Evolutionary conservation across 2,113 vertebrate species (phyloP), one percentile per base, ranked within the genome.

Genomic region (Scophthalmus maximus): DNA sequence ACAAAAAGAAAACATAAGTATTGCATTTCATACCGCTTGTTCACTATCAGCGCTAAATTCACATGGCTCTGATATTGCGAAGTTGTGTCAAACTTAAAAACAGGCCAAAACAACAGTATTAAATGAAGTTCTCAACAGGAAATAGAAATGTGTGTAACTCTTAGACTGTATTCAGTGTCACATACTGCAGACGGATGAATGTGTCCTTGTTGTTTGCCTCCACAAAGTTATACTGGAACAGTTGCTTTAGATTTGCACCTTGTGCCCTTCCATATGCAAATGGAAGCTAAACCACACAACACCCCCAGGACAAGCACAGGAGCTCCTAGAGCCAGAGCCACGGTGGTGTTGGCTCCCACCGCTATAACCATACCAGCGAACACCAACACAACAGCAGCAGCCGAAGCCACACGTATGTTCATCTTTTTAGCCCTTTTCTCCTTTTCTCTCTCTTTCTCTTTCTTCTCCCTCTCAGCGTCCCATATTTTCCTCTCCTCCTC

Each of bases 261-360:
- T 18, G 78, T 47, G 17, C 66, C 82, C 68, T 90, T 92, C 91
- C 91, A 92, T 30, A 91, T 66, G 15, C 27, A 65, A 27, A 92
- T 46, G 15, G 91, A 87, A 62, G 79, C 63, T 40, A 91, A 6
- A 10, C 89, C 88, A 25, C 85, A 88, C 6, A 89, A 26, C 1
- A 89, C 30, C 11, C 87, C 91, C 49, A 88, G 40, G 42, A 90
- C 1, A 1, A 92, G 88, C 12, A 66, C 63, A 9, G 91, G 91
- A 11, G 81, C 87, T n/a, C 91, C 91, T 0, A 92, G 81, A 40
- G 91, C 87, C 80, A 91, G 52, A 20, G 91, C 91, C 69, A 92
- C 91, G 0, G 73, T 75, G 30, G 73, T 74, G 46, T 82, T 40
- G 1, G 91, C 89, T 12, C 89, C 85, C 58, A 91, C 82, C 0